A percentile compares a stretch with the other conserved stretches of the same genome.
Conservation (phyloP, 2,888 invertebrate genomes). For the Dione juno region DNA sequence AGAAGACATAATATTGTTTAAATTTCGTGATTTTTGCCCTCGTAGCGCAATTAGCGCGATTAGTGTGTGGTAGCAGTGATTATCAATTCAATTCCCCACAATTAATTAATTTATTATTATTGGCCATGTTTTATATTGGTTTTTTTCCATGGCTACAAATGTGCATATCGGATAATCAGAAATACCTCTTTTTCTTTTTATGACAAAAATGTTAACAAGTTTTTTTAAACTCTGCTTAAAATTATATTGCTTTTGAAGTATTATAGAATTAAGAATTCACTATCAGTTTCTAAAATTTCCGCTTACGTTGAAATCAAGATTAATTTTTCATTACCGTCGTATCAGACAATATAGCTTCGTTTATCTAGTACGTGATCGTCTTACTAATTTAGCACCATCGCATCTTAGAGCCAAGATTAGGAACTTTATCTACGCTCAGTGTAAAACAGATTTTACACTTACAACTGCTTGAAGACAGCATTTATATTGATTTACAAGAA, state of each 20-base stretch:
- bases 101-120: no score
- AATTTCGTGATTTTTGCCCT: background rate
- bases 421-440: constrained; percentile 36
- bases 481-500: constrained; percentile 40
- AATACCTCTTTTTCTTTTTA: no score
- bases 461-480: constrained; percentile 31
- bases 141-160: no score
- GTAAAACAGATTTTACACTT: constrained; percentile 42
- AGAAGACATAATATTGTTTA: constrained; percentile 12
- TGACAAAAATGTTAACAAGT: no score
- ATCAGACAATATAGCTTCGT: constrained; percentile 32
- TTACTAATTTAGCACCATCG: constrained; percentile 44
- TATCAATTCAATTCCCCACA: no score
- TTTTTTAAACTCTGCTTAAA: no score
- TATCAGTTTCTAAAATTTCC: background rate
- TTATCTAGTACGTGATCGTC: constrained; percentile 44
- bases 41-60: no score
- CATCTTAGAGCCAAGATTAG: constrained; percentile 40
- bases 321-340: constrained; percentile 42
- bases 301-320: constrained; percentile 18
- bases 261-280: background rate
- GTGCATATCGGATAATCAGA: no score
- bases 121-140: no score
- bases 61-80: no score
- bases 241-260: no score